Percentiles rank a stretch among this genome's conserved stretches.
phyloP scores from a whole-genome alignment of 2,113 vertebrate genomes.

The Tachysurus fulvidraco region DNA sequence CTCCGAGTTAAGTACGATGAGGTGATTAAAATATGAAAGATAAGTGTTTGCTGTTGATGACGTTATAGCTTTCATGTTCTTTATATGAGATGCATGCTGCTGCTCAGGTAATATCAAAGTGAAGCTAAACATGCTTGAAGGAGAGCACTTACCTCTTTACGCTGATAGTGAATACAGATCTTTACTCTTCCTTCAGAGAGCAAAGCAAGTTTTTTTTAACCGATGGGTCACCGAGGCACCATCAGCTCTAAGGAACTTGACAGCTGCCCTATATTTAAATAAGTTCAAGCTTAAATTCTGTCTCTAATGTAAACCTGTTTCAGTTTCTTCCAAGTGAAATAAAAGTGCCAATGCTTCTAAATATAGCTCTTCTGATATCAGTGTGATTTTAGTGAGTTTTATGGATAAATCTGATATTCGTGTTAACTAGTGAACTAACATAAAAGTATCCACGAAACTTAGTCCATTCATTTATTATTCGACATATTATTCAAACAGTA shows the following conservation, averaged over 20 bases:
- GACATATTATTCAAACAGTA: not conserved
- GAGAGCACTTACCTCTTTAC: not conserved
- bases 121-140: not conserved
- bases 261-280: not conserved
- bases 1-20: not conserved
- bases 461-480: not conserved
- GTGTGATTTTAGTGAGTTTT: too few relatives aligned
- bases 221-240: not conserved
- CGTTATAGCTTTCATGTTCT: not conserved
- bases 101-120: not conserved
- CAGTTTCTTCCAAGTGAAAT: not conserved
- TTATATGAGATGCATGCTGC: not conserved
- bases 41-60: not conserved
- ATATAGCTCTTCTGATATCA: not conserved
- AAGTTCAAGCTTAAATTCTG: not conserved
- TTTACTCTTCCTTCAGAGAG: not conserved
- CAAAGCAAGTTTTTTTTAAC: not conserved
- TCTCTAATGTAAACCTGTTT: not conserved
- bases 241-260: not conserved
- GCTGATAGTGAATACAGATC: not conserved
- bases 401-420: too few relatives aligned
- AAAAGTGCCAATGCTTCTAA: not conserved
- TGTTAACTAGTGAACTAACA: not conserved
- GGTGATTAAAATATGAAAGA: not conserved
- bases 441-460: not conserved